phyloP scores from a whole-genome alignment of 2,888 invertebrate genomes.

The Drosophila neonasuta region DNA sequence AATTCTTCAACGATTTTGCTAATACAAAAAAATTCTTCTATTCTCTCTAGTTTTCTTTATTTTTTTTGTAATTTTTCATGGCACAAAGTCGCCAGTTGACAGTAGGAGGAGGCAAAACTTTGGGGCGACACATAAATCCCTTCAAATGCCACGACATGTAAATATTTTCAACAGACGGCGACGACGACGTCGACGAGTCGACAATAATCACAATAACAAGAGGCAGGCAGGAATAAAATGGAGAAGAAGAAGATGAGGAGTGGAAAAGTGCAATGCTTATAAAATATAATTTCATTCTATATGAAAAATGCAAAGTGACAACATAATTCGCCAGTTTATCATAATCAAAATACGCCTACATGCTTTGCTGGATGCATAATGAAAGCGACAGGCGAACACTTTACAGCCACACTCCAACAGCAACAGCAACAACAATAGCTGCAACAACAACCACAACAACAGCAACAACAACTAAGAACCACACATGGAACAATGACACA shows the following conservation, averaged over 20 bases:
- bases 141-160: conserved; percentile 74
- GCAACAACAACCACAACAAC: conserved; percentile 27
- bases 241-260: conserved; percentile 21
- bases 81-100: conserved; percentile 60
- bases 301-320: conserved; percentile 80
- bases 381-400: conserved; percentile 75
- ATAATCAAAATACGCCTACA: conserved; percentile 78
- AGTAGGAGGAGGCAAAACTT: conserved; percentile 49
- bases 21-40: conserved; percentile 46
- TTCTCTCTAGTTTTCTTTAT: conserved; percentile 29
- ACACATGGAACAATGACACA: conserved; percentile 74
- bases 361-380: conserved; percentile 70
- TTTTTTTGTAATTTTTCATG: conserved; percentile 62
- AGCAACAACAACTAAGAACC: conserved; percentile 35
- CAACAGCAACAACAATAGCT: conserved; percentile 32
- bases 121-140: conserved; percentile 73
- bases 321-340: conserved; percentile 81
- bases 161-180: conserved; percentile 65
- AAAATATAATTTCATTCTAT: conserved; percentile 79
- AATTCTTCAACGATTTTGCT: conserved; percentile 26
- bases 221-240: conserved; percentile 18
- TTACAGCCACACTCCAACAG: conserved; percentile 63
- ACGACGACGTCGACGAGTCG: conserved; percentile 22
- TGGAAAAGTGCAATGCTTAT: conserved; percentile 58
- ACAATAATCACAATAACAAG: conserved; percentile 54